These are phyloP conservation scores for Philantomba maxwellii DNA, from an alignment of 2,113 vertebrate species.

Conservation along the genomic window DNA sequence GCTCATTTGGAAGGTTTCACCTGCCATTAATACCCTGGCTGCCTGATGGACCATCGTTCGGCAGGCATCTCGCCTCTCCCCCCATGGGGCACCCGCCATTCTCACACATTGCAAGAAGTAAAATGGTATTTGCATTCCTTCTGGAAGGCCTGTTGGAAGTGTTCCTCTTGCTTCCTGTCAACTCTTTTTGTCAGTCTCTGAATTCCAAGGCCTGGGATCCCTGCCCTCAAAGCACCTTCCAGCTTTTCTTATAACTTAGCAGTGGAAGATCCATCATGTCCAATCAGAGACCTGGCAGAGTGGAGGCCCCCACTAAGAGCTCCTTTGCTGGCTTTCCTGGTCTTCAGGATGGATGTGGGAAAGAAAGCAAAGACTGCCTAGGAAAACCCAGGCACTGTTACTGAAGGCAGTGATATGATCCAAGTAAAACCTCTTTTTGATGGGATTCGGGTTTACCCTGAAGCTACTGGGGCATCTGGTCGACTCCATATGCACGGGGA, in stretches of 20 bases:
- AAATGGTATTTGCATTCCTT: neutral
- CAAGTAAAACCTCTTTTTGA: neutral
- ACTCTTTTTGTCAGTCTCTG: constrained; percentile 38
- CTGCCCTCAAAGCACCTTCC: constrained; percentile 15
- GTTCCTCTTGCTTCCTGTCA: constrained; percentile 18
- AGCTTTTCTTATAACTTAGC: constrained; percentile 48
- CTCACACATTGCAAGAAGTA: constrained; percentile 36
- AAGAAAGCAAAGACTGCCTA: neutral
- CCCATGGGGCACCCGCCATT: neutral
- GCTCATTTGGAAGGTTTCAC: constrained; percentile 71
- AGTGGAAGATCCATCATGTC: constrained; percentile 31
- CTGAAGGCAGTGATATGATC: neutral
- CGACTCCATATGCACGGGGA: neutral
- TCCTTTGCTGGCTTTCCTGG: neutral
- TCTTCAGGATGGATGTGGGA: neutral
- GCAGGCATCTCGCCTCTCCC: neutral
- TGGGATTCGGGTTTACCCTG: neutral
- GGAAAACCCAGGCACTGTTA: neutral
- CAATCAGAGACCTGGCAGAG: constrained; percentile 17
- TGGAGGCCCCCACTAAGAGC: neutral
- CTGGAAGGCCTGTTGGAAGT: constrained; percentile 48
- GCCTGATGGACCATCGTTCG: constrained; percentile 45
- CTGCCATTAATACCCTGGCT: constrained; percentile 65
- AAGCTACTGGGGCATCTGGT: neutral
- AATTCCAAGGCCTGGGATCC: constrained; percentile 40